These are phyloP conservation scores for Gambelia wislizenii DNA, from an alignment of 2,797 vertebrate genomes.

Conservation along the genomic window DNA sequence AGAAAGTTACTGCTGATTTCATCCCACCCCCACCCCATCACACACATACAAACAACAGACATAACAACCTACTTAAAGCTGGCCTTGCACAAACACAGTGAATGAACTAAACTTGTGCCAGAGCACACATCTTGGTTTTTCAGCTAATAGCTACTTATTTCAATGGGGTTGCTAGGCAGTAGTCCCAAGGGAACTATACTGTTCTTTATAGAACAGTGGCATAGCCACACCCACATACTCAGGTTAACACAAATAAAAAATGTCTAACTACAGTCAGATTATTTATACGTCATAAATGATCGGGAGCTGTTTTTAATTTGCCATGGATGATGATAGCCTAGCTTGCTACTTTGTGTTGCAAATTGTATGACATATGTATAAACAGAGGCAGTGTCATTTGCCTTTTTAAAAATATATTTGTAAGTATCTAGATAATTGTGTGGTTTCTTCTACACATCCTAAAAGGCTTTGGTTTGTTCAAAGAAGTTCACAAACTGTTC, in stretches of 20 bases:
- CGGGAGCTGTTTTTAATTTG: neutral
- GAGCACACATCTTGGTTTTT: neutral
- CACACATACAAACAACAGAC: neutral
- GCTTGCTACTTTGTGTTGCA: neutral
- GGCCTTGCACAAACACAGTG: neutral
- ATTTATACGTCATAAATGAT: neutral
- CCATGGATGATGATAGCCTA: neutral
- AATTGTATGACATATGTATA: neutral
- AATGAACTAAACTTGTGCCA: conserved; percentile 8
- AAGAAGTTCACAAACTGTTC: neutral
- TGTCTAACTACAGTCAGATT: neutral
- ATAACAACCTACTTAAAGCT: neutral
- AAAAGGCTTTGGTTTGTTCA: neutral
- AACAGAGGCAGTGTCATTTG: neutral
- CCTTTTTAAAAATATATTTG: neutral
- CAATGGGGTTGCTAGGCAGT: neutral
- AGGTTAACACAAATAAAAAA: neutral
- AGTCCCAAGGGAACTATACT: neutral
- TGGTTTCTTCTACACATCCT: neutral
- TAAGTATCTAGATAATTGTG: neutral
- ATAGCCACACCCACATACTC: neutral
- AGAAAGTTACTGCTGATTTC: conserved; percentile 12
- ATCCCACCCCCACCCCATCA: too few relatives aligned
- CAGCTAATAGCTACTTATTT: neutral
- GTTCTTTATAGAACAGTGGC: neutral